Base-by-base conservation (phyloP, 2,113 vertebrate species). In the Phalacrocorax pelagicus region DNA sequence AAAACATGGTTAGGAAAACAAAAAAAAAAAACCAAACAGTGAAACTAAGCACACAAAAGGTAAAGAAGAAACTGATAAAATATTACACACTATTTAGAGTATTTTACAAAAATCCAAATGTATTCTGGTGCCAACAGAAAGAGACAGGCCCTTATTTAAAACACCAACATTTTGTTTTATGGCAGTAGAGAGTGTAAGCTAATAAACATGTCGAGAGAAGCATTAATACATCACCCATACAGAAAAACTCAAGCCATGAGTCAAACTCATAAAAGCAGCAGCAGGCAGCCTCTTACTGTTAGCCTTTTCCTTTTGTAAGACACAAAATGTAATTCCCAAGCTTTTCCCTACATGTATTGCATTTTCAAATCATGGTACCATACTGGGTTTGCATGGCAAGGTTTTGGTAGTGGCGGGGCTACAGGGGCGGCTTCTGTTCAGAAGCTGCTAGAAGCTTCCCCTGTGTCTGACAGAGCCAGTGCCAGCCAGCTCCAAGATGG, bases 1-100 rank as follows among this genome's bases (percentile, higher is more conserved):
- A 90, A 84, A 88, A 11, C 2, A 73, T 73, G 2, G 34, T 98
- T 98, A 81, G 84, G 42, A 63, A 61, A 80, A 61, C 66, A 83
- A 65, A 80, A 57, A 74, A 78, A n/a, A 79, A n/a, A 46, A 80
- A 30, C 2, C 12, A 63, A 61, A 80, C 15, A 69, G 6, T 69
- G 44, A 90, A 88, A 93, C 27, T 62, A 90, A 96, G 86, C 27
- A 36, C 18, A 81, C 2, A 54, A 32, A 23, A 61, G 5, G 3
- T 59, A 15, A 74, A 72, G 34, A 80, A 78, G 32, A 83, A 94
- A 83, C 22, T 58, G 49, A n/a, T 86, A 69, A 83, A 92, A 89
- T 55, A 83, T 4, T 66, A 44, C 61, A 71, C 8, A 69, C 3
- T 34, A 19, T 71, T 58, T 51, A 84, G 17, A 89, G 29, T 24